These are phyloP conservation scores for Corythaixoides concolor DNA, from an alignment of 2,113 vertebrate species.

Conservation along the genomic window DNA sequence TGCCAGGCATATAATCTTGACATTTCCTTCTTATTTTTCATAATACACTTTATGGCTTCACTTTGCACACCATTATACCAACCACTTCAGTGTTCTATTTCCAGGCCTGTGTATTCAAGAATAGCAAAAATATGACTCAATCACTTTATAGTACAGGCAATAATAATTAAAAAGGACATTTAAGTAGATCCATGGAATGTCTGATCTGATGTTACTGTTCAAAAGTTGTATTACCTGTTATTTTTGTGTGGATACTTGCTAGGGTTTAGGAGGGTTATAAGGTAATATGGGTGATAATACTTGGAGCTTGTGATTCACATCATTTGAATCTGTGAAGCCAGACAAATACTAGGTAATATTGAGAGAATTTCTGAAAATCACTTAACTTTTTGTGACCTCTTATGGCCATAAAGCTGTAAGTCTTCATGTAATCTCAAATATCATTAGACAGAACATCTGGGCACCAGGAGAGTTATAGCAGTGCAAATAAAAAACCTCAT, in stretches of 20 bases:
- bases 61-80: neutral
- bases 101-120: neutral
- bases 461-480: neutral
- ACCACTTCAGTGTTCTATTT: neutral
- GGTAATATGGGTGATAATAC: neutral
- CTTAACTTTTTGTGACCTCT: neutral
- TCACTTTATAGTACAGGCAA: neutral
- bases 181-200: neutral
- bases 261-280: neutral
- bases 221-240: neutral
- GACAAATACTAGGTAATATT: neutral
- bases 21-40: neutral
- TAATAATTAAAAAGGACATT: neutral
- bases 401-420: neutral
- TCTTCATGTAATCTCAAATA: neutral
- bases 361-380: neutral
- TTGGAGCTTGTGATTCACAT: neutral
- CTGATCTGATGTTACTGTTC: neutral
- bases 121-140: neutral
- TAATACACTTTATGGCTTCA: neutral
- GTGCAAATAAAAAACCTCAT: neutral
- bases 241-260: neutral
- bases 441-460: neutral
- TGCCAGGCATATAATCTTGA: neutral
- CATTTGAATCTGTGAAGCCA: neutral